These are phyloP conservation scores for Theristus sp. DNA, from an alignment of 2,888 invertebrate species.

Conservation along the genomic window DNA sequence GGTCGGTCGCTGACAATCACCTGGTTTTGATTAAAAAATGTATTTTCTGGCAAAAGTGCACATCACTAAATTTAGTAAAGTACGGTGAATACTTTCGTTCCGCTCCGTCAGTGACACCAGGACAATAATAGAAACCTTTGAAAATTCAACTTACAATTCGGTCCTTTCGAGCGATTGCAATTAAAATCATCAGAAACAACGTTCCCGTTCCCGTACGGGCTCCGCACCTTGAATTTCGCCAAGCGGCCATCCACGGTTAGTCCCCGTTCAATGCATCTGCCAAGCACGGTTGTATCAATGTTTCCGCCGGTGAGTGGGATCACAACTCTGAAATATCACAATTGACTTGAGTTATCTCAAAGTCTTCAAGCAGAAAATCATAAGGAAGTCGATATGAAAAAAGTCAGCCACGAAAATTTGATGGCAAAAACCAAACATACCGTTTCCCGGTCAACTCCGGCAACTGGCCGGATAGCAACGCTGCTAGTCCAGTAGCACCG, in stretches of 20 bases:
- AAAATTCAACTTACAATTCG: background rate
- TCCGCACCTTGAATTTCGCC: slow-evolving; percentile 32
- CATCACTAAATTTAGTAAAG: no score
- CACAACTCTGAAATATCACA: slow-evolving; percentile 33
- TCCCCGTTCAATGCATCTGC: slow-evolving; percentile 32
- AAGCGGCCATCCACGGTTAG: slow-evolving; percentile 37
- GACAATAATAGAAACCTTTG: background rate
- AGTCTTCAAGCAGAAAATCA: no score
- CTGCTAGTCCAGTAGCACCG: slow-evolving; percentile 65
- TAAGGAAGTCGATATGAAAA: no score
- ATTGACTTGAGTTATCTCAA: no score
- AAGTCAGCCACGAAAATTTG: no score
- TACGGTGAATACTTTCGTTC: no score
- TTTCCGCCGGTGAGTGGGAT: slow-evolving; percentile 38
- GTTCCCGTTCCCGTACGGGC: no score
- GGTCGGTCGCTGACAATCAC: slow-evolving; percentile 36
- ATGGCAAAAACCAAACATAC: no score
- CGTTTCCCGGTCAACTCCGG: slow-evolving; percentile 61
- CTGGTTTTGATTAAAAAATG: background rate
- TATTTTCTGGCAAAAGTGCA: no score
- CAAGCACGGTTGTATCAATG: slow-evolving; percentile 39
- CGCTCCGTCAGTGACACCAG: no score
- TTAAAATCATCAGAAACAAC: background rate
- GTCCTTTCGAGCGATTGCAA: no score
- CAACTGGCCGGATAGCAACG: slow-evolving; percentile 57